phyloP scores from a whole-genome alignment of 2,888 invertebrate species.

The Trypoxylon attenuatum region DNA sequence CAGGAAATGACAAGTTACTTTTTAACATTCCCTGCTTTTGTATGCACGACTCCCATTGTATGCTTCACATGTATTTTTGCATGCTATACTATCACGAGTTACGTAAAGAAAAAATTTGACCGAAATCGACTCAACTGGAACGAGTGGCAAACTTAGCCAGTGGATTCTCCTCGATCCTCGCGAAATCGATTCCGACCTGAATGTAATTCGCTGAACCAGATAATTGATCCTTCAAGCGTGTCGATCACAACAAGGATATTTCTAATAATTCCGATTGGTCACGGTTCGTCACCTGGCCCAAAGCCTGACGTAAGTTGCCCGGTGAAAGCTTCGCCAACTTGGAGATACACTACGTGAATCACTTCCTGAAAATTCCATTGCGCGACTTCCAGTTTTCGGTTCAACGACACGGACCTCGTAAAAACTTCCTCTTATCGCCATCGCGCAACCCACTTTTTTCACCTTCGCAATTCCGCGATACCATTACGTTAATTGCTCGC shows the following conservation, averaged over 20 bases:
- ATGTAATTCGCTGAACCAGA: too few relatives aligned
- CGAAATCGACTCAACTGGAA: too few relatives aligned
- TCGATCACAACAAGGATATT: conserved; percentile 15
- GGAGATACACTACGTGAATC: conserved; percentile 41
- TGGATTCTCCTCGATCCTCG: too few relatives aligned
- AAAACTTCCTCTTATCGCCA: neutral
- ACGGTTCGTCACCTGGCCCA: conserved; percentile 39
- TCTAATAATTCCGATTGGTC: conserved; percentile 29
- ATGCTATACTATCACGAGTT: too few relatives aligned
- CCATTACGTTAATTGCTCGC: neutral
- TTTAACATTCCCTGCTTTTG: too few relatives aligned
- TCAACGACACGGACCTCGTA: conserved; percentile 1
- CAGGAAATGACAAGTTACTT: neutral
- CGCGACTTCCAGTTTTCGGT: conserved; percentile 17
- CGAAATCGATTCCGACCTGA: too few relatives aligned
- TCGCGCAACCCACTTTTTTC: conserved; percentile 15
- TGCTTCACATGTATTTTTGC: too few relatives aligned
- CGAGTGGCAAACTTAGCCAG: too few relatives aligned
- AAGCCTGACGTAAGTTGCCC: conserved; percentile 38
- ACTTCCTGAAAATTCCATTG: conserved; percentile 48
- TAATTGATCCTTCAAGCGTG: too few relatives aligned
- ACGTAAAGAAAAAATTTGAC: too few relatives aligned
- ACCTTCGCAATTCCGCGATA: neutral
- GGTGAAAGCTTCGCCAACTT: conserved; percentile 43
- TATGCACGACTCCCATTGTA: too few relatives aligned